phyloP scores from a whole-genome alignment of 2,888 invertebrate species.

The Phaedon cochleariae region DNA sequence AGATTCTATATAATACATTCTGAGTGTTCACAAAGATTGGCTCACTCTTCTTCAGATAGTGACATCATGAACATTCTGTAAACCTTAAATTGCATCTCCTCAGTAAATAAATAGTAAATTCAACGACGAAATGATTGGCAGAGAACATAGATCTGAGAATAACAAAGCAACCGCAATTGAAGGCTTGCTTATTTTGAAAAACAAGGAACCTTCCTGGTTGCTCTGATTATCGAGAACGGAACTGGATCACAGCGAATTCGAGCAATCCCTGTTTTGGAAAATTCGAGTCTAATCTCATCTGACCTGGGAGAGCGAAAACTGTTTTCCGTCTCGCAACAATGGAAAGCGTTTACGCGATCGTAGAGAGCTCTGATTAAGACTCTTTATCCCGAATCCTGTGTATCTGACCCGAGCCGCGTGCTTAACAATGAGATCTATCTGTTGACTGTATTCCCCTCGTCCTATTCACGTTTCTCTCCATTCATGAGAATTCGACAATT shows the following conservation, averaged over 20 bases:
- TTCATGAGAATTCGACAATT: neutral
- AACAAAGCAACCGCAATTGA: too few species aligned
- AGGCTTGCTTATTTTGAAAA: too few species aligned
- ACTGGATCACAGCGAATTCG: neutral
- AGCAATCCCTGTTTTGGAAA: neutral
- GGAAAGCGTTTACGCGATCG: neutral
- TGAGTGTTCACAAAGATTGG: too few species aligned
- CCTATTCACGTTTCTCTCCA: neutral
- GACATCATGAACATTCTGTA: too few species aligned
- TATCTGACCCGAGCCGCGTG: neutral
- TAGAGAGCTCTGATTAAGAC: neutral
- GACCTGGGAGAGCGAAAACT: neutral
- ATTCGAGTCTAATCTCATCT: neutral
- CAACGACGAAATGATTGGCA: too few species aligned
- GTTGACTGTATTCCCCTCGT: slow-evolving; percentile 2
- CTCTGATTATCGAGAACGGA: too few species aligned
- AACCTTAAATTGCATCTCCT: too few species aligned
- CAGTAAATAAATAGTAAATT: too few species aligned
- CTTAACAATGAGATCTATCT: slow-evolving; percentile 2
- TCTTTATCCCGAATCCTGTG: slow-evolving; percentile 2
- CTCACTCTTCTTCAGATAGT: too few species aligned
- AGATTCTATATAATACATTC: too few species aligned
- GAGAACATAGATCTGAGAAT: too few species aligned
- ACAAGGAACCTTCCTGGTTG: too few species aligned
- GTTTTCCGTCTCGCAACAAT: neutral